Evolutionary conservation across 2,797 vertebrate genomes (phyloP).

Genomic region (Helostoma temminkii): DNA sequence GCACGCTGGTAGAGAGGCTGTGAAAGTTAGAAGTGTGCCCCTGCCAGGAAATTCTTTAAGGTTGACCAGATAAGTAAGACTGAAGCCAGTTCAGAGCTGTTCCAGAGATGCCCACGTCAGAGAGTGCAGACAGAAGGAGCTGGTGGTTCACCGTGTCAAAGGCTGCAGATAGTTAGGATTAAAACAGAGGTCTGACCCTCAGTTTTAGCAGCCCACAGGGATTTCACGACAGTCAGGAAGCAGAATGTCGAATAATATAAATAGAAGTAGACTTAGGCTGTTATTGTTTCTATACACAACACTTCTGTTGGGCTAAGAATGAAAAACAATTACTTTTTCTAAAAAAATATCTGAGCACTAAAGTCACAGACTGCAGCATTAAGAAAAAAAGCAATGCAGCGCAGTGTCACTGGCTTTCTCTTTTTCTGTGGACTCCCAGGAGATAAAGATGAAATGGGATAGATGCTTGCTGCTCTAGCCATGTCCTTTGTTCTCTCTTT

Average conservation of each 20-base stretch:
- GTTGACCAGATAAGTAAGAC: too few species aligned
- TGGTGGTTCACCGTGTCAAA: too few species aligned
- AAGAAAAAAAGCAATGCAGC: neutral
- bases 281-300: neutral
- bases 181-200: too few species aligned
- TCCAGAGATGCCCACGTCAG: too few species aligned
- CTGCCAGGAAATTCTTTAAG: too few species aligned
- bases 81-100: too few species aligned
- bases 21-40: too few species aligned
- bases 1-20: too few species aligned
- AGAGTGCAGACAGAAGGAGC: too few species aligned
- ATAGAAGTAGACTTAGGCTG: neutral
- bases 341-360: neutral
- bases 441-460: conserved; percentile 52
- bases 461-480: conserved; percentile 39
- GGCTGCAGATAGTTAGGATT: too few species aligned
- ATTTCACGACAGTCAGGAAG: too few species aligned
- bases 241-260: conserved; percentile 2
- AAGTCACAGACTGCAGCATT: neutral
- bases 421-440: conserved; percentile 34
- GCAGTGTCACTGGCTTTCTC: neutral
- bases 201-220: too few species aligned
- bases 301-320: neutral
- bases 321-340: conserved; percentile 11
- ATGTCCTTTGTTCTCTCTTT: conserved; percentile 62